Evolutionary conservation across 2,113 vertebrate genomes (phyloP).

Genomic region (Taxidea taxus): DNA sequence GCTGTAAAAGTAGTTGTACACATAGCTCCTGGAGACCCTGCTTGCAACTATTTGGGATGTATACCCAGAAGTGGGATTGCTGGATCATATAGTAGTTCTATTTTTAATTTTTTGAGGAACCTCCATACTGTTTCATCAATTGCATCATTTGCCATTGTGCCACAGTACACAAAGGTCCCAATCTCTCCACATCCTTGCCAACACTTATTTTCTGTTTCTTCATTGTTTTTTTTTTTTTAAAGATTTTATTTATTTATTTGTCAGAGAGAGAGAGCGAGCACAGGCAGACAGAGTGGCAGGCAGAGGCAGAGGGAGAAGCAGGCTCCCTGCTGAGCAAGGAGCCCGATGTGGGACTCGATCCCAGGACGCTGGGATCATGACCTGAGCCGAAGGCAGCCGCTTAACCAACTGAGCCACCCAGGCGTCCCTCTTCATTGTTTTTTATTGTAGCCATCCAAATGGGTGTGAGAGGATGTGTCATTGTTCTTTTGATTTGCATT

Average conservation of each 20-base stretch:
- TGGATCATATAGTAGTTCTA: not conserved
- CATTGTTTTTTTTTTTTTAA: not conserved
- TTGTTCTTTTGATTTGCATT: not conserved
- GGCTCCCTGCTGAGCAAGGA: no score
- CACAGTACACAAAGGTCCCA: not conserved
- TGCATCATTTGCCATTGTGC: not conserved
- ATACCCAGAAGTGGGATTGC: not conserved
- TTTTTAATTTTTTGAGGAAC: not conserved
- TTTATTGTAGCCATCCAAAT: not conserved
- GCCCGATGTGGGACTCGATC: no score
- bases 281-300: no score
- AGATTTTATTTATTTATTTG: no score
- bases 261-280: no score
- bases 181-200: not conserved
- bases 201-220: not conserved
- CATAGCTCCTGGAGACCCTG: not conserved
- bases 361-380: no score
- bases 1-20: not conserved
- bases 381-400: no score
- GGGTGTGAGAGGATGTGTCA: not conserved
- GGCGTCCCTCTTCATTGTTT: not conserved
- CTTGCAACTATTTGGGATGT: not conserved
- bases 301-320: no score
- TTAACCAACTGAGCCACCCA: no score
- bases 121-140: not conserved